A percentile compares a stretch with the other conserved stretches of the same genome.
These are phyloP conservation scores for Procapra przewalskii DNA, from an alignment of 2,113 vertebrate genomes.

Conservation along the genomic window DNA sequence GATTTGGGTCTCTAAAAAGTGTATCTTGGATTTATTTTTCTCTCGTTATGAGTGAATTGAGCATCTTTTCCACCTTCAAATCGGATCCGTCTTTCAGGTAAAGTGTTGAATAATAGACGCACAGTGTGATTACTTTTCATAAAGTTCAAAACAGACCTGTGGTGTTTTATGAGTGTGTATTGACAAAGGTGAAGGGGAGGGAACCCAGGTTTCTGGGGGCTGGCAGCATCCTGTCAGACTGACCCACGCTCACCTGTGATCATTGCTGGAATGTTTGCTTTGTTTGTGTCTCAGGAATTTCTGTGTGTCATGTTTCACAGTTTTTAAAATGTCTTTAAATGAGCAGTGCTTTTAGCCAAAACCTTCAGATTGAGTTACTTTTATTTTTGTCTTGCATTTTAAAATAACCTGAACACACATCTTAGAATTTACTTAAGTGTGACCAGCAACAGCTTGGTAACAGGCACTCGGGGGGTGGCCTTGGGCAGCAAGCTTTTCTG, in stretches of 20 bases:
- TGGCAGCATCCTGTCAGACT: rapidly evolving
- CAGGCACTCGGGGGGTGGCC: not conserved
- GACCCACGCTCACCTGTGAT: not conserved
- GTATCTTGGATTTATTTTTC: not conserved
- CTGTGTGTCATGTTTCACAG: not conserved
- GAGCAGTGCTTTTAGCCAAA: not conserved
- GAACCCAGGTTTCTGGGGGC: not conserved
- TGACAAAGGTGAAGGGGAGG: not conserved
- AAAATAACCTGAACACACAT: not conserved
- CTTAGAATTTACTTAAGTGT: not conserved
- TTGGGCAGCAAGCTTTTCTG: not conserved
- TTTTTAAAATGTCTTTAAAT: not conserved
- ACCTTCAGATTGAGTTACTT: not conserved
- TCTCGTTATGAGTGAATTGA: not conserved
- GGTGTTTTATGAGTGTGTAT: not conserved
- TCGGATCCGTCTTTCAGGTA: not conserved
- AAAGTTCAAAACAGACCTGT: not conserved
- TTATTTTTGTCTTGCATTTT: not conserved
- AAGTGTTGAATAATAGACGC: not conserved
- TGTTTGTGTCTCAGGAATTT: not conserved
- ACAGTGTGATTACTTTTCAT: not conserved
- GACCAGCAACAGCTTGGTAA: not conserved
- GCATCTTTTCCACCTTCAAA: not conserved
- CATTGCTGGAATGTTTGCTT: not conserved
- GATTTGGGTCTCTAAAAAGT: not conserved